These are phyloP conservation scores for Diceros bicornis DNA, from an alignment of 2,797 vertebrate species.

Conservation along the genomic window DNA sequence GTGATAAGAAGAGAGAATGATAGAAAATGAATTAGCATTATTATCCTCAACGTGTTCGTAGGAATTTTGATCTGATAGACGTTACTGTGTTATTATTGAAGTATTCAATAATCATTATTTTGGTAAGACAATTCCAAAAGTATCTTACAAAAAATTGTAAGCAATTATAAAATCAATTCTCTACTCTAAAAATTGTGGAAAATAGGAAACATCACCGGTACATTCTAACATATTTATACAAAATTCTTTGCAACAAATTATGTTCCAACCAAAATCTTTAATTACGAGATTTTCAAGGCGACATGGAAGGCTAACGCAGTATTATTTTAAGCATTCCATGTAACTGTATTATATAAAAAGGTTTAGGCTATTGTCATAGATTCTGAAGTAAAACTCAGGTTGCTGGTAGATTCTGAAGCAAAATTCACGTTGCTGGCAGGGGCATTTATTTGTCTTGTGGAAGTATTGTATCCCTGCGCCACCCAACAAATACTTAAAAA, in stretches of 20 bases:
- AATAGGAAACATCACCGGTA: not conserved
- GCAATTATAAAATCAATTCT: slow-evolving; percentile 24
- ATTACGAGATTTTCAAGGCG: not conserved
- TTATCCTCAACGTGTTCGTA: not conserved
- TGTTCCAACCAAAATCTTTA: not conserved
- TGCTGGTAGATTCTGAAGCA: too few relatives aligned
- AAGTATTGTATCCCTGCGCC: not conserved
- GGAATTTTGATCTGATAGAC: not conserved
- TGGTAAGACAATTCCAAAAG: not conserved
- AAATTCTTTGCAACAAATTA: not conserved
- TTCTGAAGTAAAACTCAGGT: not conserved
- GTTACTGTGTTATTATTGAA: not conserved
- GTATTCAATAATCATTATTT: not conserved
- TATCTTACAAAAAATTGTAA: not conserved
- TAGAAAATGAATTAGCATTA: not conserved
- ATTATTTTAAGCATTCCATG: not conserved
- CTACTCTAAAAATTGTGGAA: slow-evolving; percentile 46
- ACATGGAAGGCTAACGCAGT: not conserved
- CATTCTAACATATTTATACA: not conserved
- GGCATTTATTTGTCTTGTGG: not conserved
- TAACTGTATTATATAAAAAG: not conserved
- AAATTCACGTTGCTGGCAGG: too few relatives aligned
- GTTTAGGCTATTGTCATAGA: not conserved
- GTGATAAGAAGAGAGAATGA: not conserved
- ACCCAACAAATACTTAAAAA: not conserved